phyloP scores from a whole-genome alignment of 2,113 vertebrate genomes.

The Elachura formosa region DNA sequence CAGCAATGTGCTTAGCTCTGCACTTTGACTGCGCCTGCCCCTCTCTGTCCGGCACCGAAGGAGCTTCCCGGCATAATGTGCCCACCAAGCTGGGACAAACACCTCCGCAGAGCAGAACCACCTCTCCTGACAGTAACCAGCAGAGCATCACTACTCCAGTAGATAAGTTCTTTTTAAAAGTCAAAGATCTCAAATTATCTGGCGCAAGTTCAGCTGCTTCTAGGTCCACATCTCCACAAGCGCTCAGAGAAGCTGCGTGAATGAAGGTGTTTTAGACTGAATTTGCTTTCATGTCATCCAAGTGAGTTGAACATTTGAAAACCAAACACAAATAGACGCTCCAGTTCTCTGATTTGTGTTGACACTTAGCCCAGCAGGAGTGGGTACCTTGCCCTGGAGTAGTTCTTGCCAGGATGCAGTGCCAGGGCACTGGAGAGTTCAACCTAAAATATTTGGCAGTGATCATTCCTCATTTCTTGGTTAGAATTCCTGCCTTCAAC shows the following conservation, averaged over 20 bases:
- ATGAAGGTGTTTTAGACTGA: background rate
- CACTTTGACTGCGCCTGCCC: background rate
- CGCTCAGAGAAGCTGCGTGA: background rate
- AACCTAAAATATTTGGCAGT: background rate
- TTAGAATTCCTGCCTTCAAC: background rate
- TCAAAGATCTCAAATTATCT: background rate
- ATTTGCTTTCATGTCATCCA: background rate
- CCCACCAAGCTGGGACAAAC: background rate
- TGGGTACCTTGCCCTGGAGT: background rate
- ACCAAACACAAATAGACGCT: background rate
- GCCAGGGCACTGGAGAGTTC: background rate
- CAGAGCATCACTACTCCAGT: background rate
- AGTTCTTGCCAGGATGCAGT: background rate
- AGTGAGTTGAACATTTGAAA: background rate
- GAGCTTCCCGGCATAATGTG: background rate
- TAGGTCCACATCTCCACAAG: background rate
- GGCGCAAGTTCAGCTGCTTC: background rate
- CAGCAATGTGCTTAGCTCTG: conserved; percentile 15
- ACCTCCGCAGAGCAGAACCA: too few species aligned
- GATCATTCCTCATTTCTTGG: background rate
- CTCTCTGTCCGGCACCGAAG: background rate
- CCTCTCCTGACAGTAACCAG: background rate
- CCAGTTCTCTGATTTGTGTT: background rate
- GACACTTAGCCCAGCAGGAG: background rate
- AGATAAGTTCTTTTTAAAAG: background rate